Evolutionary conservation across 1,140 invertebrate species (phyloP), one percentile per base, ranked within the genome.

Genomic region (Orchesella cincta): DNA sequence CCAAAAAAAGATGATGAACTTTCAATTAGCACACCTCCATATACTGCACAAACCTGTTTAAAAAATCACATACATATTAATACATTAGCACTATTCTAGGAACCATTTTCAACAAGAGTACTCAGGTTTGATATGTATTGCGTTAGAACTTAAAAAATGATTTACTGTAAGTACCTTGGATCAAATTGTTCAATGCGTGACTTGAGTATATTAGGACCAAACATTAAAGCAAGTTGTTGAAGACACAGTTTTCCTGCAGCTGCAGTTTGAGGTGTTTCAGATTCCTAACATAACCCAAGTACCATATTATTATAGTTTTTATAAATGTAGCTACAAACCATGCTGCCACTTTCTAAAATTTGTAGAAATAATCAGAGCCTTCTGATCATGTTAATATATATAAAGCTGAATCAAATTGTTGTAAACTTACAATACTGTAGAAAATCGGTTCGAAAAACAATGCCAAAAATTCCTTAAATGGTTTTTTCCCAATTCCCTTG

Each of bases 381-480:
- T n/a, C n/a, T n/a, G n/a, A n/a, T n/a, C n/a, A n/a, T 31, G 12
- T 70, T 16, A 46, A 35, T 52, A 57, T 64, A 73, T 12, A 46
- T 52, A 36, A 76, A 64, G 57, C 34, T 73, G 20, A 29, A 3
- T 52, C 28, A 20, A 72, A 74, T 46, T 57, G 36, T 20, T 20
- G 76, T 72, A 62, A 75, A 86, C 86, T 85, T 84, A 89, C 88
- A 82, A 89, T 78, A 75, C 85, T 84, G 80, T 87, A 87, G 81
- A 89, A 89, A 33, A 90, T 85, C 14, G 85, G 77, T 80, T 89
- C 88, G 76, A 89, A 83, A 80, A 89, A 89, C 14, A 84, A 54
- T 73, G 89, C 87, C 46, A 89, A 80, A 79, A 86, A 83, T 74
- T 83, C 78, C 81, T 90, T 90, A 81, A 89, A 89, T 23, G 81